phyloP scores from a whole-genome alignment of 2,797 vertebrate genomes.

The Sphaeramia orbicularis region DNA sequence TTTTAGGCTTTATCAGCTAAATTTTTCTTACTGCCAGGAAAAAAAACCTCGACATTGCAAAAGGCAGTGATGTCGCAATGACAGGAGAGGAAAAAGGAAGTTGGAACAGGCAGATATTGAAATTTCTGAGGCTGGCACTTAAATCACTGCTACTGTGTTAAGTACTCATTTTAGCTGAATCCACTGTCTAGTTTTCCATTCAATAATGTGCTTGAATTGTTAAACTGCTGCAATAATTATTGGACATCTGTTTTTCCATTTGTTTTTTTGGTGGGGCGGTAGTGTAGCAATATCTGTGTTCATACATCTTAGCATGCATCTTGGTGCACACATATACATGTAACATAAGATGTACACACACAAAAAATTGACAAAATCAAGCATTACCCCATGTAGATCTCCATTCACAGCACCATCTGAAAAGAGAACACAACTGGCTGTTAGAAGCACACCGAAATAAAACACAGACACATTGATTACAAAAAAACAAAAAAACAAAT shows the following conservation, averaged over 20 bases:
- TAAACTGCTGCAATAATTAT: too few species aligned
- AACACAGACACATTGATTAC: neutral
- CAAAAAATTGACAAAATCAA: neutral
- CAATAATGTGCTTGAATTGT: too few species aligned
- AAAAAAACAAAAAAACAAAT: neutral
- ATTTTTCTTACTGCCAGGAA: conserved; percentile 18
- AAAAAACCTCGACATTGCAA: conserved; percentile 61
- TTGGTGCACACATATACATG: too few species aligned
- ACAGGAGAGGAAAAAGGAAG: conserved; percentile 75
- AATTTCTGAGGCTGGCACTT: conserved; percentile 1
- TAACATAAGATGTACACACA: too few species aligned
- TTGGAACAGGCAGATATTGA: conserved; percentile 26
- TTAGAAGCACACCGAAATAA: conserved; percentile 22
- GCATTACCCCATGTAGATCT: conserved; percentile 90
- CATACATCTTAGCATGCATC: too few species aligned
- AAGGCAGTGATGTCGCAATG: conserved; percentile 64
- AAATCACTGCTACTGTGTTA: neutral
- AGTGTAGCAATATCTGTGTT: too few species aligned
- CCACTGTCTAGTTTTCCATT: too few species aligned
- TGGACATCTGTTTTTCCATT: too few species aligned
- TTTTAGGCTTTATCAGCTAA: conserved; percentile 13
- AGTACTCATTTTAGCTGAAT: neutral
- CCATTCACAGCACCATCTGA: conserved; percentile 92
- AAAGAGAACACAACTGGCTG: conserved; percentile 14
- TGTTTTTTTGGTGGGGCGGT: too few species aligned